A percentile compares a stretch with the other conserved stretches of the same genome.
phyloP scores from a whole-genome alignment of 2,113 vertebrate species.

The Macaca fascicularis region DNA sequence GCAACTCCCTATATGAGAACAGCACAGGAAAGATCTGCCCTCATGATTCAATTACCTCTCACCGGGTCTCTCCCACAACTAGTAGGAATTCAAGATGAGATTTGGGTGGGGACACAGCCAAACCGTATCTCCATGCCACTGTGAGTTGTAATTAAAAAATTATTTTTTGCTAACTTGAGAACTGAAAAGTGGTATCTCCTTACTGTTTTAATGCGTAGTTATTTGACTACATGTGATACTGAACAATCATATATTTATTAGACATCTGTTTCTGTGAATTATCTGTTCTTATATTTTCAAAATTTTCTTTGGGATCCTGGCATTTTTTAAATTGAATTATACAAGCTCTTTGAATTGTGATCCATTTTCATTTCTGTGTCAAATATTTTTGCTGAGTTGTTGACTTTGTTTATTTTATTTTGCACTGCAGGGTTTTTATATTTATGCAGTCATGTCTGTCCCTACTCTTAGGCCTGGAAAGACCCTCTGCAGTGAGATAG shows the following conservation, averaged over 20 bases:
- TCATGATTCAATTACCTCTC: too few relatives aligned
- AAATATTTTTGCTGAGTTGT: not conserved
- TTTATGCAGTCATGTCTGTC: not conserved
- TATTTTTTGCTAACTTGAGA: not conserved
- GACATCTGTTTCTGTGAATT: not conserved
- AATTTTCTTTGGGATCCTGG: not conserved
- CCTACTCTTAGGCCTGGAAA: not conserved
- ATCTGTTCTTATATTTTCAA: not conserved
- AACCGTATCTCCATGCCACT: not conserved
- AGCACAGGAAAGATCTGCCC: too few relatives aligned
- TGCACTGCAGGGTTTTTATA: not conserved
- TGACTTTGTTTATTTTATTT: slow-evolving; percentile 29
- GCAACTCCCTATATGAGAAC: too few relatives aligned
- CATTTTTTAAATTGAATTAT: not conserved
- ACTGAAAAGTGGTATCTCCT: not conserved
- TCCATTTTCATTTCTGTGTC: slow-evolving; percentile 22
- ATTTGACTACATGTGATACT: not conserved
- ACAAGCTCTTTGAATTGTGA: slow-evolving; percentile 13
- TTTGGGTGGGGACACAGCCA: too few relatives aligned
- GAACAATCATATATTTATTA: not conserved
- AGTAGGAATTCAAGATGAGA: too few relatives aligned
- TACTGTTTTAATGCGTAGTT: slow-evolving; percentile 9
- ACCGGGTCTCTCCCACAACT: too few relatives aligned
- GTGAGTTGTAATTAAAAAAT: not conserved
- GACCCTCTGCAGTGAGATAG: not conserved